Evolutionary conservation across 2,888 invertebrate genomes (phyloP).

Genomic region (Neria commutata): DNA sequence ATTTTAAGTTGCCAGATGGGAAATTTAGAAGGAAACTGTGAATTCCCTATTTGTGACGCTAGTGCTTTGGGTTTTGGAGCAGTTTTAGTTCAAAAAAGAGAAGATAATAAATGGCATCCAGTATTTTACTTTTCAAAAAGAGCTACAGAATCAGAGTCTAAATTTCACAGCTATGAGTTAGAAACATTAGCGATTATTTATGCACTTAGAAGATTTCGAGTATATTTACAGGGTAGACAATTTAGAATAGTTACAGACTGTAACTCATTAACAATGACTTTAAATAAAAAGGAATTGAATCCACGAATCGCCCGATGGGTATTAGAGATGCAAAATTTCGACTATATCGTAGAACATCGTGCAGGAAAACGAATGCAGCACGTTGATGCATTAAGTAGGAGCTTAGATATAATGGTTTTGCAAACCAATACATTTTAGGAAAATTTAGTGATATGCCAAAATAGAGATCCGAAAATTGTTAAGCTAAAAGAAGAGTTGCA

Average conservation of each 20-base stretch:
- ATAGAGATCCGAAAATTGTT: conserved; percentile 10
- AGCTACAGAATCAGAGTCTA: conserved; percentile 22
- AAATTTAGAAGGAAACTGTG: no score
- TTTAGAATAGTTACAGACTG: no score
- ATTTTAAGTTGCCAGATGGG: no score
- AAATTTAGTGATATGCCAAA: conserved; percentile 6
- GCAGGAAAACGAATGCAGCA: conserved; percentile 18
- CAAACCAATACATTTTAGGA: no score
- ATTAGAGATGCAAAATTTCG: conserved; percentile 16
- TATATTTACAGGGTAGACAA: conserved; percentile 22
- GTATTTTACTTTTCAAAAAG: conserved; percentile 24
- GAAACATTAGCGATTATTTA: no score
- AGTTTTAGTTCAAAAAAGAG: conserved; percentile 35
- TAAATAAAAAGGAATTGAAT: conserved; percentile 12
- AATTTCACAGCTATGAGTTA: conserved; percentile 20
- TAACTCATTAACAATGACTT: no score
- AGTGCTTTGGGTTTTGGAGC: conserved; percentile 34
- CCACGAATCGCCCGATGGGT: conserved; percentile 12
- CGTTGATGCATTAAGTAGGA: conserved; percentile 21
- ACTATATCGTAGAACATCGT: conserved; percentile 20
- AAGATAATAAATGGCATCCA: conserved; percentile 32
- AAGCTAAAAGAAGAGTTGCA: conserved; percentile 14
- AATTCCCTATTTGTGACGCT: conserved; percentile 9
- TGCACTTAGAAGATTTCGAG: conserved; percentile 21
- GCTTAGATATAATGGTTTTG: conserved; percentile 3